Base-by-base conservation (phyloP, 2,113 vertebrate species). In the Archilochus colubris region DNA sequence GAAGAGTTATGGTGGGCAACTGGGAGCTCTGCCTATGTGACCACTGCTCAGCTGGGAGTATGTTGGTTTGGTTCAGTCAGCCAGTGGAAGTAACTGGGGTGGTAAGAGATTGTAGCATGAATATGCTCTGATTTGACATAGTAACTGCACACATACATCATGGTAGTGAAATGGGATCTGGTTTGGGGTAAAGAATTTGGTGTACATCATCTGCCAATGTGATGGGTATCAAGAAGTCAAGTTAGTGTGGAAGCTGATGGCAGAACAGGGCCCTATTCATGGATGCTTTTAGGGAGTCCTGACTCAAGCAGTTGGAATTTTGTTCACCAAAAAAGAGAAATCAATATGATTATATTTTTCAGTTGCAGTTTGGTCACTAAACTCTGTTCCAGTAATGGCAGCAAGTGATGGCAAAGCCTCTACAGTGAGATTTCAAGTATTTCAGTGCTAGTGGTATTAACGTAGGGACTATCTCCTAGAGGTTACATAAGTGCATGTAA, bases 11-110 rank as follows among this genome's bases (percentile, higher is more conserved):
- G 0, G 18, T 81, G 57, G 51, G n/a, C 81, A 38, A 46, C 11
- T 0, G 1, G 27, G 46, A 54, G 4, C 25, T 59, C 58, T 53
- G 48, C 50, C 66, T 38, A 30, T 0, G 0, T 57, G 48, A n/a
- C 14, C 63, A 43, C 54, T 69, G 43, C 54, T 74, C 0, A 0
- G 2, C 11, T 0, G 5, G 40, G 12, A 2, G 6, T 8, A 31
- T 33, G 30, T 51, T 82, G 43, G 28, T 50, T 69, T 4, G 0
- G 4, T 68, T 67, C 51, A 58, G 31, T 61, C 69, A 87, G 9
- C 3, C 4, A 2, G 25, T 54, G 70, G 40, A 87, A 79, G 21
- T 77, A 74, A 17, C 43, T 23, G 15, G 23, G 31, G 9, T 54
- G 40, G 25, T 69, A 57, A 80, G 31, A 64, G 23, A 31, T 2